Evolutionary conservation across 2,797 vertebrate genomes (phyloP), one percentile per base, ranked within the genome.

Genomic region (Knipowitschia caucasica): DNA sequence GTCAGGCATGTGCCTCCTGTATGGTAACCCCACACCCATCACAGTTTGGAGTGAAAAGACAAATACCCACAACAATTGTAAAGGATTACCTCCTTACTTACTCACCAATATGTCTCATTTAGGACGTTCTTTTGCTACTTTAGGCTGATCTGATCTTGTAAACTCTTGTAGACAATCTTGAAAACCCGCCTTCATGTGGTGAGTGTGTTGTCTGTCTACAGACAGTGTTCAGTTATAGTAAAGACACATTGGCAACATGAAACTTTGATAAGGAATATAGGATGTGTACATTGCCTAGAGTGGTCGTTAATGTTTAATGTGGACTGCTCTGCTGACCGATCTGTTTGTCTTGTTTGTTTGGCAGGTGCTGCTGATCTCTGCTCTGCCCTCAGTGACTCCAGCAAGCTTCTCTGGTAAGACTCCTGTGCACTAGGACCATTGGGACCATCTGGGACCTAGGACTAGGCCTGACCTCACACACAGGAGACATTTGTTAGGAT

Each of bases 381-480:
- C 17, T 15, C 27, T 31, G 44, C 26, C 44, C 44, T 11, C 44
- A 14, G 44, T 47, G 26, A 11, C 5, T 30, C 15, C 44, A 20
- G 27, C 44, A 30, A 15, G 18, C 44, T 47, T 47, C 44, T 46
- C 44, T 47, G 44, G 44, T 47, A 47, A 47, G 44, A n/a, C 21
- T 25, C 21, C 6, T 24, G 12, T 21, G 8, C 7, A 29, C 44
- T 11, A 38, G 15, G 2, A 38, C 35, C 18, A 17, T 17, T 17
- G 35, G 5, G 35, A 38, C 24, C 24, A 15, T 7, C 25, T 15
- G 33, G n/a, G 33, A 15, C 7, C 42, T 15, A 15, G n/a, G 33
- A 15, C 7, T 25, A 26, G 44, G 6, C 5, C 44, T 21, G 18
- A n/a, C n/a, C 36, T 20, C 36, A 10, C 42, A n/a, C n/a, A n/a